Conservation (phyloP, 1,140 invertebrate genomes). For the Agrilus planipennis region DNA sequence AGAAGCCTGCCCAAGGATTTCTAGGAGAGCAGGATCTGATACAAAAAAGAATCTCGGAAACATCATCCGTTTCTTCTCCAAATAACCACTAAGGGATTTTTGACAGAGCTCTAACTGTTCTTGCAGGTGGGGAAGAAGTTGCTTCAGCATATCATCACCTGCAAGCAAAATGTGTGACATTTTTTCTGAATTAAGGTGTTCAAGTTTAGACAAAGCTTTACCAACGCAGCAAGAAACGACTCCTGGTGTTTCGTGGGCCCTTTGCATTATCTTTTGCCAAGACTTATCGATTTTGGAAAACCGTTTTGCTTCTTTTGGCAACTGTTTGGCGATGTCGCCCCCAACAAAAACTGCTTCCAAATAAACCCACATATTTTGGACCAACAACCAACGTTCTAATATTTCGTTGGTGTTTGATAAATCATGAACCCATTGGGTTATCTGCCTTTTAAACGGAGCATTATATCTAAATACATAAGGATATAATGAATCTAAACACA, state of each 20-base stretch:
- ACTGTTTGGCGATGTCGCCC: constrained; percentile 94
- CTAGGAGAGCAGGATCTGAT: constrained; percentile 88
- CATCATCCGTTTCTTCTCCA: constrained; percentile 91
- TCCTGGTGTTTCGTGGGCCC: constrained; percentile 87
- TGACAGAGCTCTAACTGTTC: constrained; percentile 94
- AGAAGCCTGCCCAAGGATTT: constrained; percentile 92
- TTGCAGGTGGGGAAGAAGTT: constrained; percentile 88
- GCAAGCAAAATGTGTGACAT: background rate
- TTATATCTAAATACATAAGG: constrained; percentile 60
- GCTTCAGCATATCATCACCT: constrained; percentile 77
- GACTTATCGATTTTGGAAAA: constrained; percentile 97
- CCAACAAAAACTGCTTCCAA: constrained; percentile 96
- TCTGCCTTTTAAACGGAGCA: constrained; percentile 90
- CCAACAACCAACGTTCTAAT: constrained; percentile 87
- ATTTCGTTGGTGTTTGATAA: constrained; percentile 95
- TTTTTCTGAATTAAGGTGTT: background rate
- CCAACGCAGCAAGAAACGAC: constrained; percentile 93
- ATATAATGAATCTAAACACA: constrained; percentile 2
- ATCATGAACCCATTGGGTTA: constrained; percentile 91
- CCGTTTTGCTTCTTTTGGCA: constrained; percentile 87
- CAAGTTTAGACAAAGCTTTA: constrained; percentile 3
- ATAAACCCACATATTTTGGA: constrained; percentile 98
- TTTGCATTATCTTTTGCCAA: constrained; percentile 96
- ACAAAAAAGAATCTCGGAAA: constrained; percentile 98
- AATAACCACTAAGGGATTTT: constrained; percentile 90